A percentile compares a stretch with the other conserved stretches of the same genome.
Conservation (phyloP, 1,140 invertebrate genomes). For the Triops longicaudatus region DNA sequence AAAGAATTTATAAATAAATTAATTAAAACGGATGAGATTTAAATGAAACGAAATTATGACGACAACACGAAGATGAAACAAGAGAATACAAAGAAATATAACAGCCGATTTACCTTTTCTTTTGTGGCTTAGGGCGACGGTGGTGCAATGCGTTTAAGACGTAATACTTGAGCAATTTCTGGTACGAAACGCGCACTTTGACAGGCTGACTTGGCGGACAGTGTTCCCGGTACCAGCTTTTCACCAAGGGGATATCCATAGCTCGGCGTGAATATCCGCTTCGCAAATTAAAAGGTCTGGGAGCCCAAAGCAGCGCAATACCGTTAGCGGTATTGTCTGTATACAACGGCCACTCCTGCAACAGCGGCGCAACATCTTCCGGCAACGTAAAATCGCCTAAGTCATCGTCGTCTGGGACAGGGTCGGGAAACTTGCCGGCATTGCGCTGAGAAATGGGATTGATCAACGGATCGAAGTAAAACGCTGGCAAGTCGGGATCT, state of each 20-base stretch:
- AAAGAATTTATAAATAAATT: too few species aligned
- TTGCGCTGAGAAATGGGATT: constrained; percentile 97
- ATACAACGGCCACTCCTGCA: constrained; percentile 91
- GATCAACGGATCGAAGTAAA: constrained; percentile 99
- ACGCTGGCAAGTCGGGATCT: constrained; percentile 99
- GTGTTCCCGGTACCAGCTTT: constrained; percentile 96
- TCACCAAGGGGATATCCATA: constrained; percentile 94
- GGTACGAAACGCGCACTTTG: constrained; percentile 98
- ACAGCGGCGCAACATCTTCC: constrained; percentile 80
- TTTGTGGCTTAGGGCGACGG: constrained; percentile 93
- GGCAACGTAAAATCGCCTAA: constrained; percentile 74
- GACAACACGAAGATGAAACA: neutral
- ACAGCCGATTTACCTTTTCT: constrained; percentile 63
- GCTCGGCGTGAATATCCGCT: constrained; percentile 75
- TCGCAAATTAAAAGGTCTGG: constrained; percentile 91
- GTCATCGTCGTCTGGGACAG: constrained; percentile 84
- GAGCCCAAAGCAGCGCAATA: constrained; percentile 96
- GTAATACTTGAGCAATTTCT: constrained; percentile 96
- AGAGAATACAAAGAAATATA: constrained; percentile 1
- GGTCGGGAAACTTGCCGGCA: constrained; percentile 69
- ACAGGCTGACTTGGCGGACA: constrained; percentile 97
- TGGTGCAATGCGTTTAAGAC: constrained; percentile 97
- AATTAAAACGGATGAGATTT: too few species aligned
- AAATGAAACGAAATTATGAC: too few species aligned
- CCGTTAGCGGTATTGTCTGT: constrained; percentile 99